Base-by-base conservation (phyloP, 1,140 invertebrate genomes). In the Ips nitidus region DNA sequence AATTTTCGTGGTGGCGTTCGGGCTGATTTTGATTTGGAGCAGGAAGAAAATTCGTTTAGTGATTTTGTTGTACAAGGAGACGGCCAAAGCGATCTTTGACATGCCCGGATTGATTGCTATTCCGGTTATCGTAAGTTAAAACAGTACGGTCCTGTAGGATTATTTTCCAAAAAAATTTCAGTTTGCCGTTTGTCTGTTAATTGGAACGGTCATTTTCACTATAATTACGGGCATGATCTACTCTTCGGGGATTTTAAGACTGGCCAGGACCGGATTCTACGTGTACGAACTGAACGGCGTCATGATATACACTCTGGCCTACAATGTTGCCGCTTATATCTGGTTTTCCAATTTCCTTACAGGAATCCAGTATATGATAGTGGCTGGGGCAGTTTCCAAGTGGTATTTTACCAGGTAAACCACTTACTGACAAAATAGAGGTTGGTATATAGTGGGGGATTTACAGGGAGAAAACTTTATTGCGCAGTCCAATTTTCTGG, bases 331-430 rank as follows among this genome's bases (percentile, higher is more conserved):
- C 70, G 86, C 87, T n/a, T 82, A 89, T 41, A 84, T 92, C 60
- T 92, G 92, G 87, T 80, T 88, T n/a, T 81, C 81, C 42, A 88
- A 92, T 79, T 93, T 93, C 76, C 85, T 89, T 52, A 80, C 91
- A 43, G 89, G 89, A 36, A 92, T 90, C 79, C 91, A 94, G 74
- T 88, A 92, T 77, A 86, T 93, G 80, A 83, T 91, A 0, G 87
- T 93, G 52, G 89, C 89, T 47, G 89, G 89, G n/a, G 84, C 90
- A 41, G 88, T 93, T 4, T 83, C 89, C 0, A 83, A 82, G 6
- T 94, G 91, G 91, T 94, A 89, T 76, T 94, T 93, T 74, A 87
- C 87, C 38, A 88, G 89, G 90, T 92, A 80, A 75, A 60, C 70
- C 8, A n/a, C 41, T 59, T 42, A 1, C 1, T 52, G 4, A 40